These are phyloP conservation scores for Salvelinus alpinus DNA, from an alignment of 2,113 vertebrate species.

Conservation along the genomic window DNA sequence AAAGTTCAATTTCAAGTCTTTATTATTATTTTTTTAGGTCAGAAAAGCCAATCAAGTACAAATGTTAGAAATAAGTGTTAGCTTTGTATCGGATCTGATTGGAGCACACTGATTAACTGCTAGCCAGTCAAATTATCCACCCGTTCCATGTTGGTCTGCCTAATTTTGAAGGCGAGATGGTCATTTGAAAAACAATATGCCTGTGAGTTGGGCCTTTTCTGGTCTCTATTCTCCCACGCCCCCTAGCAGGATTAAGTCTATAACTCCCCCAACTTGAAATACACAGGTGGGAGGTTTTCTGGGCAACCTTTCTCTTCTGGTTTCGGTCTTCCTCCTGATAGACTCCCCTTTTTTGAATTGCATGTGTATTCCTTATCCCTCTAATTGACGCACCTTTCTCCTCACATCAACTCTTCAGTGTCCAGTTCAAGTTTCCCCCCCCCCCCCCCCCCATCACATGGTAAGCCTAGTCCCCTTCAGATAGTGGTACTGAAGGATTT, in stretches of 20 bases:
- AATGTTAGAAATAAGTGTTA: too few species aligned
- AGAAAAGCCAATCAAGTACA: too few species aligned
- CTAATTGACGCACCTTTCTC: conserved; percentile 28
- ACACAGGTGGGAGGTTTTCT: conserved; percentile 38
- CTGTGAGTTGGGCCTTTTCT: conserved; percentile 50
- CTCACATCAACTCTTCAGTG: conserved; percentile 12
- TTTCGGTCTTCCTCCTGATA: background rate
- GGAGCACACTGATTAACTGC: background rate
- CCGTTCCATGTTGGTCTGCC: background rate
- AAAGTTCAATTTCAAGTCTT: too few species aligned
- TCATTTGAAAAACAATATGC: conserved; percentile 2
- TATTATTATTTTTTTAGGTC: too few species aligned
- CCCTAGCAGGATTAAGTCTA: background rate
- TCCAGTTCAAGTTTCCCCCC: background rate
- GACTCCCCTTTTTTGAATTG: conserved; percentile 29
- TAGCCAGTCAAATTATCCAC: background rate
- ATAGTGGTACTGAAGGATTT: background rate
- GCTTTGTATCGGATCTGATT: too few species aligned
- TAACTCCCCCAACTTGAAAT: background rate
- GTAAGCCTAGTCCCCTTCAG: background rate
- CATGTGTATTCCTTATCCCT: conserved; percentile 49
- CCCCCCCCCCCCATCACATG: too few species aligned
- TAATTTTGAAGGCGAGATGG: background rate
- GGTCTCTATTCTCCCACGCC: conserved; percentile 26
- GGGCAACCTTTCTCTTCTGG: background rate